Evolutionary conservation across 2,888 invertebrate species (phyloP), one percentile per base, ranked within the genome.

Genomic region (Rhopalosiphum nymphaeae): DNA sequence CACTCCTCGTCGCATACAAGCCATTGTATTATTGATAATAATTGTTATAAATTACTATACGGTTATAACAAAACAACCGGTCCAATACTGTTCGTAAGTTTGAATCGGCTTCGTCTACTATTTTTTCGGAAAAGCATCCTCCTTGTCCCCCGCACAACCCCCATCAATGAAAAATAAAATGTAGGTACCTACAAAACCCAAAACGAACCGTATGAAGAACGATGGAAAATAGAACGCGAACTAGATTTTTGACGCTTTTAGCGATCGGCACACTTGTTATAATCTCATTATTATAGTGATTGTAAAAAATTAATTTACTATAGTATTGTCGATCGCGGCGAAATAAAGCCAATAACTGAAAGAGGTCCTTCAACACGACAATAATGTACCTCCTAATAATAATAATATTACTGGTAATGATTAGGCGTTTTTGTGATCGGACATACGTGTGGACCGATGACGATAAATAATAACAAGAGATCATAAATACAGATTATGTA

Each of bases 331-430:
- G 46, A 46, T 56, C 56, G 53, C 25, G 42, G 89, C 42, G 57
- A 42, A 44, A 89, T 78, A 78, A 78, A 78, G 21, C 21, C 78
- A 78, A 78, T 78, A 78, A 78, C 78, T 21, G 36, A 21, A 36
- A 78, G 78, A 36, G n/a, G 78, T 78, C 78, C 36, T 78, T 78
- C 78, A 21, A 78, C 3, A 78, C 36, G 21, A 78, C 36, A 78
- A 67, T 67, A 78, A 61, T n/a, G 78, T 36, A 78, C 36, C 78
- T 78, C 78, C 36, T 36, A 36, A 21, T 78, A 78, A 78, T 78
- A 78, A 78, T 78, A 78, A 53, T 78, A 91, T 91, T 91, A 16
- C 53, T 53, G 49, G 42, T 53, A 29, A 29, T 91, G 91, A 91
- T 42, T 16, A 42, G 10, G 91, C 84, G 42, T 91, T 91, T 91